Evolutionary conservation across 1,140 invertebrate species (phyloP).

Genomic region (Venustaconcha ellipsiformis): DNA sequence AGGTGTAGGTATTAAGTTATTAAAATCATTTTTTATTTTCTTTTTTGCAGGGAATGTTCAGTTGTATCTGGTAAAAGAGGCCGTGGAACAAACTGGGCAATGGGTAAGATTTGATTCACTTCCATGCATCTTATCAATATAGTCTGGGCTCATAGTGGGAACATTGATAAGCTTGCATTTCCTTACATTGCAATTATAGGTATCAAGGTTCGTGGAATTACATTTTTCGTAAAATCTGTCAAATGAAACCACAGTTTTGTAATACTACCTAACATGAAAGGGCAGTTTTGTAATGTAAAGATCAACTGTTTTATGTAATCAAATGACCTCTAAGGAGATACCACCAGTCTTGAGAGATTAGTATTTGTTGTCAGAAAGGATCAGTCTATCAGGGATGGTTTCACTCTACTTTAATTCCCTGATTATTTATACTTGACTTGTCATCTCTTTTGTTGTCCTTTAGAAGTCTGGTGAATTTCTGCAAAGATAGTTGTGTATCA

Average conservation of each 20-base stretch:
- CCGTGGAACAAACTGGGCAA: constrained; percentile 64
- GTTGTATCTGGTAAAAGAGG: constrained; percentile 59
- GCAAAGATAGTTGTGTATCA: too few relatives aligned
- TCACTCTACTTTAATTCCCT: too few relatives aligned
- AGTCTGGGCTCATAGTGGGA: not conserved
- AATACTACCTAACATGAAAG: not conserved
- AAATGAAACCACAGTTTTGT: not conserved
- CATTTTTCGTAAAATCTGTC: not conserved
- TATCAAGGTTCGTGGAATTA: not conserved
- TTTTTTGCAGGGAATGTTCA: constrained; percentile 54
- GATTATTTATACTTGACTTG: too few relatives aligned
- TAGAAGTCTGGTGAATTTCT: too few relatives aligned
- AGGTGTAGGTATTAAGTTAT: too few relatives aligned
- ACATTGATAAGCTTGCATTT: not conserved
- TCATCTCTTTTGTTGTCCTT: too few relatives aligned
- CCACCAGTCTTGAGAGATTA: too few relatives aligned
- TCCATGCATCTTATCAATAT: too few relatives aligned
- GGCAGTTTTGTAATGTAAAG: not conserved
- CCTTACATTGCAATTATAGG: not conserved
- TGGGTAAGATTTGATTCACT: constrained; percentile 40
- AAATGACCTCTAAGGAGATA: too few relatives aligned
- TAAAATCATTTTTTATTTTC: constrained; percentile 1
- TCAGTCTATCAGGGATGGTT: too few relatives aligned
- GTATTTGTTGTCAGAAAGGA: too few relatives aligned
- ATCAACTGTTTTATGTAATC: not conserved